These are phyloP conservation scores for Brachyalestes nurse DNA, from an alignment of 2,797 vertebrate genomes.

Conservation along the genomic window DNA sequence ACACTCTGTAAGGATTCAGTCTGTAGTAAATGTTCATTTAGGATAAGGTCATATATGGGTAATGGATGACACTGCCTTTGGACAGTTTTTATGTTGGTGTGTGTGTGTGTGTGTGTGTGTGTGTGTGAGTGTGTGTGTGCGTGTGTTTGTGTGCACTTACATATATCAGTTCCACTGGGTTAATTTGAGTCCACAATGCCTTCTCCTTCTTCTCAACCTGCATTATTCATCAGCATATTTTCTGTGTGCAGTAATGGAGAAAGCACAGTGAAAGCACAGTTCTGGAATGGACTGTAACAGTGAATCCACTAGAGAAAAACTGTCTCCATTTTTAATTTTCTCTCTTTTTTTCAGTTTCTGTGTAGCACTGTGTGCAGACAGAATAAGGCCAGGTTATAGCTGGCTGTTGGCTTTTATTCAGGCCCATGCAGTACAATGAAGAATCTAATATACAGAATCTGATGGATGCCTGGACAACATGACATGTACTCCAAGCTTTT, in stretches of 20 bases:
- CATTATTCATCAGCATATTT: slow-evolving; percentile 43
- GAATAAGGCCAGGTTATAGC: slow-evolving; percentile 13
- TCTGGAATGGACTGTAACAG: neutral
- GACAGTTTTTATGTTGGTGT: neutral
- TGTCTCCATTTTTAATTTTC: neutral
- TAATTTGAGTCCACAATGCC: neutral
- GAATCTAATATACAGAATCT: neutral
- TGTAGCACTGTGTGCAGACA: neutral
- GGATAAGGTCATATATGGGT: neutral
- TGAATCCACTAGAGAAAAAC: neutral
- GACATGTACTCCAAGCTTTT: neutral
- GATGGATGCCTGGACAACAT: neutral
- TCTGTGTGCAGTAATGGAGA: slow-evolving; percentile 11
- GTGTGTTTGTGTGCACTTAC: neutral
- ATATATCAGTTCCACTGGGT: slow-evolving; percentile 15
- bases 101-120: neutral
- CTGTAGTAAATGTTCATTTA: neutral
- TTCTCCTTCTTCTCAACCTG: slow-evolving; percentile 19
- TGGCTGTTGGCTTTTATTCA: slow-evolving; percentile 17
- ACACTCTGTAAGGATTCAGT: neutral
- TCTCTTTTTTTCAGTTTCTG: neutral
- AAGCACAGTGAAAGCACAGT: neutral
- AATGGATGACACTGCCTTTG: neutral
- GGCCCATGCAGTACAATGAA: neutral
- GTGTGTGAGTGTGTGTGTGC: slow-evolving; percentile 8